A percentile compares a stretch with the other conserved stretches of the same genome.
Conservation (phyloP, 2,888 invertebrate genomes). For the Yponomeuta evonymella region DNA sequence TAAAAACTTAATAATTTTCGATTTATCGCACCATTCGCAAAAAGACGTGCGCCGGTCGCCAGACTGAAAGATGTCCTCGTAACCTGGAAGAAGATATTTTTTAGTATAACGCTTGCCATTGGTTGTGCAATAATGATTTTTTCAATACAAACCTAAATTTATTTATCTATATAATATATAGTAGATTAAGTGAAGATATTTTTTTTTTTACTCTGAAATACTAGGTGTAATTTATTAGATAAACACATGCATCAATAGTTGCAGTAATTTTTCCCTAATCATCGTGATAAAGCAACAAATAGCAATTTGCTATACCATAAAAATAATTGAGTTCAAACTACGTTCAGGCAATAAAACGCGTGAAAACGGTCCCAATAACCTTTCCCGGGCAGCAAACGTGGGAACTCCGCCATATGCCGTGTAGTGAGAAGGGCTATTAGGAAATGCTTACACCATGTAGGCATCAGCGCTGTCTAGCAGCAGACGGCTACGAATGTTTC, state of each 20-base stretch:
- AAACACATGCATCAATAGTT: constrained; percentile 51
- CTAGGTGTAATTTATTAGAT: neutral
- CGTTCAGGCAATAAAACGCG: constrained; percentile 74
- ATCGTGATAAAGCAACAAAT: constrained; percentile 74
- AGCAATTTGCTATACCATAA: constrained; percentile 73
- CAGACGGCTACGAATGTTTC: constrained; percentile 17
- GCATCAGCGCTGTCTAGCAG: constrained; percentile 47
- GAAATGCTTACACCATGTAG: constrained; percentile 51
- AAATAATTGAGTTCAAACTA: constrained; percentile 76
- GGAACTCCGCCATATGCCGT: constrained; percentile 57
- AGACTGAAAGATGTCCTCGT: too few relatives aligned
- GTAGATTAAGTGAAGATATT: too few relatives aligned
- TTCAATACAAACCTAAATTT: too few relatives aligned
- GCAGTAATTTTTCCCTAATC: constrained; percentile 67
- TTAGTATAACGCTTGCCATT: too few relatives aligned
- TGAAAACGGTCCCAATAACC: constrained; percentile 73
- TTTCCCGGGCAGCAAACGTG: constrained; percentile 61
- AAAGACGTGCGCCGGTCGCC: too few relatives aligned
- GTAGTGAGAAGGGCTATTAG: constrained; percentile 58
- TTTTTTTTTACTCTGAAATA: too few relatives aligned
- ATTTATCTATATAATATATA: too few relatives aligned
- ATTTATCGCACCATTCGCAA: too few relatives aligned
- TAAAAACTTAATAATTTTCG: too few relatives aligned
- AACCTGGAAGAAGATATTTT: too few relatives aligned
- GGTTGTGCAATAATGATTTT: too few relatives aligned